These are phyloP conservation scores for Apamea sordens DNA, from an alignment of 2,888 invertebrate genomes.

Conservation along the genomic window DNA sequence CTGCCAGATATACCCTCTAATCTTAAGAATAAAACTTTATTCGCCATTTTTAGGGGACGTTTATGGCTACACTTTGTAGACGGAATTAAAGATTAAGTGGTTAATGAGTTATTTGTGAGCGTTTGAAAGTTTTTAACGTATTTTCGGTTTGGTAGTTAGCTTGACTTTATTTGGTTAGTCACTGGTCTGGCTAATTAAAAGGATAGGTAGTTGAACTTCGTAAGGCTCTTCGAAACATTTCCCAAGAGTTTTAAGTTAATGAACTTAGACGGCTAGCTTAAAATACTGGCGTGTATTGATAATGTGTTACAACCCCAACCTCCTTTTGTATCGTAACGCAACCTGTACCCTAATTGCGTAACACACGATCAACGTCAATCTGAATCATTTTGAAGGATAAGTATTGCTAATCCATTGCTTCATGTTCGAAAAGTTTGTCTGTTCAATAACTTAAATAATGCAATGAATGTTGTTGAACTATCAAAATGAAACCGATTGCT, in stretches of 20 bases:
- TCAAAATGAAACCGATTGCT: no score
- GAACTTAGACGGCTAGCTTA: not conserved
- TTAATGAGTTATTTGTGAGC: slow-evolving; percentile 86
- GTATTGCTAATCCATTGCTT: no score
- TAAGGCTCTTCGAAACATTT: not conserved
- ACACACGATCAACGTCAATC: no score
- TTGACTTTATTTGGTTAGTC: slow-evolving; percentile 49
- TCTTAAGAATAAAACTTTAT: slow-evolving; percentile 88
- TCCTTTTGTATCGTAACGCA: slow-evolving; percentile 10
- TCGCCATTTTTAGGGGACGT: slow-evolving; percentile 84
- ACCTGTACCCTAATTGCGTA: not conserved
- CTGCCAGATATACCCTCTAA: slow-evolving; percentile 84
- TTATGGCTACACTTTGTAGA: slow-evolving; percentile 85
- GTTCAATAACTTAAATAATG: no score
- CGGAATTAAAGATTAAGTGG: slow-evolving; percentile 86
- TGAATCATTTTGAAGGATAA: no score
- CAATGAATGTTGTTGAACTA: no score
- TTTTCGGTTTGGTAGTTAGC: slow-evolving; percentile 72
- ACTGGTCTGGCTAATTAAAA: slow-evolving; percentile 21
- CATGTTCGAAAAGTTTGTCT: not conserved
- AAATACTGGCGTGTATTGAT: not conserved
- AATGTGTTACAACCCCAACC: not conserved
- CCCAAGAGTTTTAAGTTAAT: not conserved
- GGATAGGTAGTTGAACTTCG: not conserved
- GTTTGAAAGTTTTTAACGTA: slow-evolving; percentile 85